Percentiles rank a stretch among this genome's conserved stretches.
phyloP scores from a whole-genome alignment of 2,797 vertebrate species.

The Alouatta caraya region DNA sequence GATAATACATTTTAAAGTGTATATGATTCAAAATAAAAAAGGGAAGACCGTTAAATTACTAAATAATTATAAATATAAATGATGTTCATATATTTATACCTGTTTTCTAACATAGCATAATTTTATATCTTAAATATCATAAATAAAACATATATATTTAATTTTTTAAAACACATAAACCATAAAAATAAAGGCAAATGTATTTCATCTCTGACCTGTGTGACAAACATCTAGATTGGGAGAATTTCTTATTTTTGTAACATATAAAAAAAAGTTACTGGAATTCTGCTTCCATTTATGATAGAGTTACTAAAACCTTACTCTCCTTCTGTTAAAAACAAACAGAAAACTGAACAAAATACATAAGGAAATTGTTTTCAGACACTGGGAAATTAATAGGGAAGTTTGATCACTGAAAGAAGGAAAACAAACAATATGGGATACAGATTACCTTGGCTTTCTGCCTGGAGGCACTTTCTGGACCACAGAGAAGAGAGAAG shows the following conservation, averaged over 20 bases:
- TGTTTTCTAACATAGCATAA: not conserved
- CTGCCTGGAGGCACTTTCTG: not conserved
- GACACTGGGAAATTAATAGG: not conserved
- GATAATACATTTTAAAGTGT: not conserved
- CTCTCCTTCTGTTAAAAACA: not conserved
- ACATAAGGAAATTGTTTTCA: not conserved
- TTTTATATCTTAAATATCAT: not conserved
- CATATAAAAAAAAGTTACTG: not conserved
- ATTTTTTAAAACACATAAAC: not conserved
- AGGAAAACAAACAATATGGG: not conserved
- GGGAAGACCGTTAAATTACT: not conserved
- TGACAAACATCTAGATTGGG: not conserved
- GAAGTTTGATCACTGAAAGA: not conserved
- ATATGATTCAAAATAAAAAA: not conserved
- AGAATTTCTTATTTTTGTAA: not conserved
- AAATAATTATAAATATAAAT: not conserved
- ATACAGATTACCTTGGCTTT: not conserved
- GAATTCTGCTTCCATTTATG: not conserved
- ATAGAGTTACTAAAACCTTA: not conserved
- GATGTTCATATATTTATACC: not conserved
- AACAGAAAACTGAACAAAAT: not conserved
- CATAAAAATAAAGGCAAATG: not conserved
- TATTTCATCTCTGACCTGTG: not conserved
- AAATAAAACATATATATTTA: not conserved
- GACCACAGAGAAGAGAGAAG: not conserved